Evolutionary conservation across 2,797 vertebrate species (phyloP).

Genomic region (Bradypodion pumilum): DNA sequence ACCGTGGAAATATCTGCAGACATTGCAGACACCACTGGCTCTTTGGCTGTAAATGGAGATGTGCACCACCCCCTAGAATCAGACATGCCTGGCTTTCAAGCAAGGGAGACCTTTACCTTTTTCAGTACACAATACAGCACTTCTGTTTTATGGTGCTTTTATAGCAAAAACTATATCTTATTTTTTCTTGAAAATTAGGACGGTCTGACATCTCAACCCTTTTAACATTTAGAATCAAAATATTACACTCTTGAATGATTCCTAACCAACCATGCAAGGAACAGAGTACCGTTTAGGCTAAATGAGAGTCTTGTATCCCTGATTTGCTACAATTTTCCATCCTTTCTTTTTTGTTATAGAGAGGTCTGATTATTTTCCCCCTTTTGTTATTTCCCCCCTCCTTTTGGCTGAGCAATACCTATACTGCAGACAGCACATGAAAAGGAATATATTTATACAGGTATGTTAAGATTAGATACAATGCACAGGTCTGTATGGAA

Average conservation of each 20-base stretch:
- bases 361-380: neutral
- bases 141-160: neutral
- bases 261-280: constrained; percentile 63
- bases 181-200: constrained; percentile 29
- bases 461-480: constrained; percentile 7
- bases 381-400: constrained; percentile 25
- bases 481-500: constrained; percentile 6
- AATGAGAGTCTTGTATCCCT: constrained; percentile 33
- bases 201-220: constrained; percentile 69
- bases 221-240: constrained; percentile 74
- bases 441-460: accelerated
- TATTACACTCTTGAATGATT: constrained; percentile 76
- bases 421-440: constrained; percentile 21
- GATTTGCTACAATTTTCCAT: constrained; percentile 34
- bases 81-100: no score
- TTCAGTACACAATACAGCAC: no score
- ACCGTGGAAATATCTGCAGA: no score
- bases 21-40: no score
- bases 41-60: no score
- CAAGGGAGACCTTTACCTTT: no score
- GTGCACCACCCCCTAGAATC: no score
- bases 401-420: constrained; percentile 28
- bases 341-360: neutral
- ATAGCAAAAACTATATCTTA: neutral
- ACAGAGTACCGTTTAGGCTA: constrained; percentile 46